Evolutionary conservation across 2,113 vertebrate species (phyloP), one percentile per base, ranked within the genome.

Genomic region (Apaloderma vittatum): DNA sequence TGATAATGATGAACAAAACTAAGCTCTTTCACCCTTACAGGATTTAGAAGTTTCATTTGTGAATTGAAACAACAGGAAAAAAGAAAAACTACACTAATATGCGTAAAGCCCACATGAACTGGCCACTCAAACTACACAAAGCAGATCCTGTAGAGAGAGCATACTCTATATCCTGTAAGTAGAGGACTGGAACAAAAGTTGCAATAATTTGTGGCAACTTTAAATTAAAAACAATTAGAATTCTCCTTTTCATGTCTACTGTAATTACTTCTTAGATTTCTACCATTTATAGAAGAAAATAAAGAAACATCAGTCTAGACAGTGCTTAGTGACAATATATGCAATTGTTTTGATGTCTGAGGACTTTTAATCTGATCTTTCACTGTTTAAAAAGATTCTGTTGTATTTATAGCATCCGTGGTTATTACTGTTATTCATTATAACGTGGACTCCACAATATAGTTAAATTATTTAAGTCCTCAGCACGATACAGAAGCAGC

Each of bases 341-440:
- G 37, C 15, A 58, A 90, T n/a, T 58, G 5, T 77, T 24, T 83
- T 55, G 15, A 58, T 49, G 15, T 58, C 29, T 51, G 36, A 86
- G 24, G 40, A 83, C 46, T 93, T 96, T 83, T 88, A 77, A 92
- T 94, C 58, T 27, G 21, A 83, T 80, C 51, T 86, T 88, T n/a
- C 3, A 1, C 0, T 6, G 29, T 86, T 93, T 90, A 70, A 73
- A 87, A 68, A 57, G 36, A 73, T 10, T 37, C 24, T 66, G 40
- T 29, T 79, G 71, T 79, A 75, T 93, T 82, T 79, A 85, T 30
- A 88, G n/a, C 52, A 81, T 80, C 75, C 83, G 37, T 49, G 78
- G 45, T 62, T 40, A 34, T 73, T 79, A n/a, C n/a, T 70, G 57
- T 81, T 86, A 77, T 61, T 79, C 62, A 77, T 2, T 24, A 70